Conservation (phyloP, 2,888 invertebrate species). For the Entomobrya multifasciata region DNA sequence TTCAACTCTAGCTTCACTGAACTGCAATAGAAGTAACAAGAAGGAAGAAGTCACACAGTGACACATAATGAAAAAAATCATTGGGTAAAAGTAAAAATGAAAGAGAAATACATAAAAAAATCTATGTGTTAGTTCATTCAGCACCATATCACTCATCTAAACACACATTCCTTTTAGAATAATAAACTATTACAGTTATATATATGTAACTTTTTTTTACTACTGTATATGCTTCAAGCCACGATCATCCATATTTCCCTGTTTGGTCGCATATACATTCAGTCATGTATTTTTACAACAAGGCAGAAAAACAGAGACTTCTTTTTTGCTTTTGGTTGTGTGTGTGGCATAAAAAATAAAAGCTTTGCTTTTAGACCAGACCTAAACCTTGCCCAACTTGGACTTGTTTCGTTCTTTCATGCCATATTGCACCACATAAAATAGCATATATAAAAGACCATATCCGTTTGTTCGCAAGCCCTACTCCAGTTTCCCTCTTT, state of each 20-base stretch:
- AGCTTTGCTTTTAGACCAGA: too few species aligned
- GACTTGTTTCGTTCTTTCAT: not conserved
- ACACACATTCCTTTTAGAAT: not conserved
- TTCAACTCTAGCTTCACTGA: too few species aligned
- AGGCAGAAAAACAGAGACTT: not conserved
- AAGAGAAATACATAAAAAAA: too few species aligned
- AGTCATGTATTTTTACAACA: not conserved
- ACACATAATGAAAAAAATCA: too few species aligned
- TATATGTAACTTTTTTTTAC: not conserved
- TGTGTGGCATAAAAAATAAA: conserved; percentile 1
- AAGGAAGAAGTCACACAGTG: too few species aligned
- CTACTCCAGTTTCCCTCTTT: conserved; percentile 12
- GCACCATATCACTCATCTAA: conserved; percentile 2
- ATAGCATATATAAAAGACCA: not conserved
- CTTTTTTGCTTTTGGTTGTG: too few species aligned
- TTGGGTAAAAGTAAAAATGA: too few species aligned
- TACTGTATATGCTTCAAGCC: not conserved
- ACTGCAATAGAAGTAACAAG: too few species aligned
- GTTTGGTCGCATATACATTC: not conserved
- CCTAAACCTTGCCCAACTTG: conserved; percentile 25
- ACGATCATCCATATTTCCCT: conserved; percentile 15
- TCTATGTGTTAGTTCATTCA: too few species aligned
- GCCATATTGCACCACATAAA: conserved; percentile 29
- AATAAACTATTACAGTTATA: not conserved
- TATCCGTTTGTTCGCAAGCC: not conserved